Evolutionary conservation across 2,797 vertebrate species (phyloP), one percentile per base, ranked within the genome.

Genomic region (Acanthurus tractus): DNA sequence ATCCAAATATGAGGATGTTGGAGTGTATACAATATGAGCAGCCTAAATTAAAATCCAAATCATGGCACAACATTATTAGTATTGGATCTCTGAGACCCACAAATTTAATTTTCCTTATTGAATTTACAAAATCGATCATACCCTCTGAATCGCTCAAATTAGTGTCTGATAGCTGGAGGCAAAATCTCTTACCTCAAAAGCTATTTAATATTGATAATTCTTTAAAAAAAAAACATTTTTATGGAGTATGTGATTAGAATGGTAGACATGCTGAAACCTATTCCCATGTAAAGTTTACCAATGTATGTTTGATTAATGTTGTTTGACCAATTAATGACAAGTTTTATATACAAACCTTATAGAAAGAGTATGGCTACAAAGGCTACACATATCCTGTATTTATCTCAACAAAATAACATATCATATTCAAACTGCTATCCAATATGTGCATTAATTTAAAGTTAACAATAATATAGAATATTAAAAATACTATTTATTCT

Each of bases 1-100:
- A 78, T 81, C 50, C 62, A 61, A 76, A 88, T 83, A 50, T 38
- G 53, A n/a, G 49, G 70, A 76, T 65, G 42, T 34, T 29, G 45
- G 57, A 63, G 61, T 55, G 76, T 48, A 74, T 83, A 74, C 61
- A 78, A 64, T 57, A 73, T 66, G 63, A 71, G 61, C 20, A 45
- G 53, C 59, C 34, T 61, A 1, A 50, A 53, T 80, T 49, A 45
- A 63, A 77, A 74, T 20, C n/a, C 25, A 56, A 58, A 71, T 64
- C 50, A 22, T 49, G 34, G 25, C 5, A 22, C 50, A 54, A 54
- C 6, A 0, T 22, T 22, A 20, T 62, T 45, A 70, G 61, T 49
- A 70, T 40, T 59, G 38, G 49, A 70, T 83, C 56, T 42, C 4
- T 69, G 48, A 54, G 67, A 58, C 11, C 13, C 29, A 52, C 20